Evolutionary conservation across 2,113 vertebrate genomes (phyloP), one percentile per base, ranked within the genome.

Genomic region (Tonatia bakeri): DNA sequence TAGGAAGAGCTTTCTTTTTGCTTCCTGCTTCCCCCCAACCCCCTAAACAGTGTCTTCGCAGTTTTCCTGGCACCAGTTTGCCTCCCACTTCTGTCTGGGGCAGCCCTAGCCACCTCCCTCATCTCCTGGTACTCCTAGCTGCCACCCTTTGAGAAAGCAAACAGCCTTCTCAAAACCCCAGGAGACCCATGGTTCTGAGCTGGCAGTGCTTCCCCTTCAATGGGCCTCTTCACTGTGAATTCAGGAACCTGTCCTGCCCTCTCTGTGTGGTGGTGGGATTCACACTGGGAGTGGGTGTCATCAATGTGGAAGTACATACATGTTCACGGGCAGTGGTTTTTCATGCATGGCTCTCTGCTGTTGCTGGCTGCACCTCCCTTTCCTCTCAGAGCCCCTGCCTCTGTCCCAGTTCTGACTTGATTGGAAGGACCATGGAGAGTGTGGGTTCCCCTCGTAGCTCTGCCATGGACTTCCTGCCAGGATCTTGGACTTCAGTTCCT

Each of bases 1-100:
- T 91, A 80, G 87, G 79, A 96, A 87, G 75, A 54, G 83, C 13
- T 69, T 70, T 87, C 65, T 61, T 52, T 70, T 82, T 72, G 75
- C 84, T 64, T 88, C 36, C 61, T 64, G 73, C 54, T 61, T 65
- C n/a, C 90, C 38, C 83, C 75, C 50, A 40, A 5, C 56, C 79
- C 87, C 38, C 36, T 8, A 14, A 47, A 26, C 31, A 14, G 31
- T 4, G 45, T 75, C 73, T 85, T 69, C 0, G 4, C 73, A 20
- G 50, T 47, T 80, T 80, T n/a, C 61, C 13, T 82, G 17, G 20
- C 5, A 3, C 38, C 11, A 36, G 4, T 4, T 33, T 5, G 16
- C 88, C 82, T 87, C 93, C 80, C 0, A 10, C 77, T 59, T 56
- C 73, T 10, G 33, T 54, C 83, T 43, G 56, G 80, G 56, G 56